Evolutionary conservation across 2,888 invertebrate genomes (phyloP), one percentile per base, ranked within the genome.

Genomic region (Halocaridina rubra): DNA sequence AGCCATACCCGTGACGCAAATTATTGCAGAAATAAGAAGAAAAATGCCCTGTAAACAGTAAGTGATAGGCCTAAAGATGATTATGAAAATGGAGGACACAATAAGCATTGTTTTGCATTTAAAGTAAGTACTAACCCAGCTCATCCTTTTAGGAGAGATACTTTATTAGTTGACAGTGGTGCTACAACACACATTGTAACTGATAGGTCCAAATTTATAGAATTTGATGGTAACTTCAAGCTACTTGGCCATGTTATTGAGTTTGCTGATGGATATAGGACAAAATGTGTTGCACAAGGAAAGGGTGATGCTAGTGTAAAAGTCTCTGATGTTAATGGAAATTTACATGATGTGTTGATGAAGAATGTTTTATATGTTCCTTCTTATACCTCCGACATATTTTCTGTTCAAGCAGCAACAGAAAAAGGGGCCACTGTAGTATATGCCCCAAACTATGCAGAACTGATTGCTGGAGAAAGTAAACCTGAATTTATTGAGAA

Each of bases 331-430:
- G 24, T 10, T 32, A 30, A 67, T 29, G 78, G 33, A 5, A 19
- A 5, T 16, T 29, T 22, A 16, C 10, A 19, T 1, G 39, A 61
- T 13, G 67, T 19, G 19, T n/a, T 64, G 33, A 39, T 16, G 10
- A 27, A n/a, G n/a, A n/a, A n/a, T n/a, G n/a, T n/a, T n/a, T n/a
- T n/a, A n/a, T n/a, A n/a, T n/a, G n/a, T n/a, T n/a, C n/a, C n/a
- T n/a, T n/a, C n/a, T n/a, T n/a, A n/a, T n/a, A n/a, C n/a, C n/a
- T n/a, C 0, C 67, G 24, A 27, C 24, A 57, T 24, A 29, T 77
- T 61, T 53, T 53, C 29, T 61, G 29, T 77, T n/a, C 29, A 61
- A 30, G 29, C 61, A 29, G 77, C 57, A 75, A 61, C 77, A 27
- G 32, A 77, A 16, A 77, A 61, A 7, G 77, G 61, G 29, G 61